Percentiles rank a stretch among this genome's conserved stretches.
Conservation (phyloP, 2,888 invertebrate species). For the Iphiclides podalirius region DNA sequence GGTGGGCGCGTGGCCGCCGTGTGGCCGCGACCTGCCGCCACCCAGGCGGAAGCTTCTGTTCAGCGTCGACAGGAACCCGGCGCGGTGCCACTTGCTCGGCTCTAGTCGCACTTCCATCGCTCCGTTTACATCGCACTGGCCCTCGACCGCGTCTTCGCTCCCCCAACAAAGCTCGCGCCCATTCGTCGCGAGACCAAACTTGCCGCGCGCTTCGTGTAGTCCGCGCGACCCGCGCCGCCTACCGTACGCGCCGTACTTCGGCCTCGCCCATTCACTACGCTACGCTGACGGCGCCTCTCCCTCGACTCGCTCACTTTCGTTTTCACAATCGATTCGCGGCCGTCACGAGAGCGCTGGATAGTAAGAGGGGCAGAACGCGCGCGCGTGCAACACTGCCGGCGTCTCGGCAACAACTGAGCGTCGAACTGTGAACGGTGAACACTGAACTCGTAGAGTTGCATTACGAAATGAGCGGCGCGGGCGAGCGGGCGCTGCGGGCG, state of each 20-base stretch:
- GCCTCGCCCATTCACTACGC: constrained; percentile 58
- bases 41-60: constrained; percentile 72
- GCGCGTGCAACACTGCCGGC: constrained; percentile 48
- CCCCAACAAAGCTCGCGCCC: too few species aligned
- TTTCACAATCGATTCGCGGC: constrained; percentile 39
- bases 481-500: constrained; percentile 27
- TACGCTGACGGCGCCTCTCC: background rate
- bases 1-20: constrained; percentile 21
- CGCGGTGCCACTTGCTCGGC: constrained; percentile 68
- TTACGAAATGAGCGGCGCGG: constrained; percentile 35
- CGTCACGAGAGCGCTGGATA: constrained; percentile 56
- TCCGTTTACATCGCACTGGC: constrained; percentile 58
- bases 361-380: constrained; percentile 35
- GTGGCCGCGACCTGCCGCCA: constrained; percentile 50
- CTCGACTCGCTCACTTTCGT: constrained; percentile 28
- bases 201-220: constrained; percentile 48
- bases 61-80: constrained; percentile 68
- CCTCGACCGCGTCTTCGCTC: background rate
- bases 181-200: constrained; percentile 24
- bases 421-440: too few species aligned
- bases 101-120: constrained; percentile 70
- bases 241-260: constrained; percentile 29
- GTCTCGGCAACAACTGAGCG: constrained; percentile 58
- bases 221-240: constrained; percentile 51
- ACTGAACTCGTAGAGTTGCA: constrained; percentile 33